Evolutionary conservation across 64 coral and sea anemone genomes (phyloP), one percentile per base, ranked within the genome.

Genomic region (Trachythela sp.): DNA sequence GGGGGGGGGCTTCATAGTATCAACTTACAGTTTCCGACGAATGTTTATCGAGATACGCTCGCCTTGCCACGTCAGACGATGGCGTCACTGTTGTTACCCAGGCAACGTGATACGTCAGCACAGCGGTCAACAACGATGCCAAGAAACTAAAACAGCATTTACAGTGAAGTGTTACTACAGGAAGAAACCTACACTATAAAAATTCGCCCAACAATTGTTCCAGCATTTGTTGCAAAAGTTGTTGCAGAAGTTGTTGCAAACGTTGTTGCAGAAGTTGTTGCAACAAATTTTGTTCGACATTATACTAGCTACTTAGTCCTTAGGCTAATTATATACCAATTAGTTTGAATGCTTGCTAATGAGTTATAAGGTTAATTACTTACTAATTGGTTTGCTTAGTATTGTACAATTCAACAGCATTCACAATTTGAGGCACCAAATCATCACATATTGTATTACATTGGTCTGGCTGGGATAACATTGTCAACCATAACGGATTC

Each of bases 81-180:
- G 96, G 96, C 91, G 93, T 99, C 6, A 99, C 96, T 13, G 96
- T 99, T n/a, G 93, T 84, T 31, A 99, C 96, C 96, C 96, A 99
- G 0, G 96, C 94, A 22, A 99, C 45, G 39, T 99, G 96, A 60
- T 94, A 85, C 33, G 94, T 94, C 29, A 99, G 42, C 9, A 99
- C 95, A 60, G 93, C 95, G 45, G 95, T 92, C 54, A 99, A 83
- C 22, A 99, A 35, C 54, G 88, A 41, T 39, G 93, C 70, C 83
- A 99, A 87, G 75, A 99, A 99, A 89, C 95, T 99, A 86, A 36
- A 52, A 72, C 7, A 40, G 34, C 2, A 30, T 49, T 31, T 36
- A 2, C 10, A 33, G 83, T 18, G 9, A n/a, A n/a, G n/a, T n/a
- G n/a, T n/a, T n/a, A n/a, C n/a, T n/a, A n/a, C n/a, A n/a, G n/a